Evolutionary conservation across 2,888 invertebrate genomes (phyloP), one percentile per base, ranked within the genome.

Genomic region (Thecocarcelia acutangulata): DNA sequence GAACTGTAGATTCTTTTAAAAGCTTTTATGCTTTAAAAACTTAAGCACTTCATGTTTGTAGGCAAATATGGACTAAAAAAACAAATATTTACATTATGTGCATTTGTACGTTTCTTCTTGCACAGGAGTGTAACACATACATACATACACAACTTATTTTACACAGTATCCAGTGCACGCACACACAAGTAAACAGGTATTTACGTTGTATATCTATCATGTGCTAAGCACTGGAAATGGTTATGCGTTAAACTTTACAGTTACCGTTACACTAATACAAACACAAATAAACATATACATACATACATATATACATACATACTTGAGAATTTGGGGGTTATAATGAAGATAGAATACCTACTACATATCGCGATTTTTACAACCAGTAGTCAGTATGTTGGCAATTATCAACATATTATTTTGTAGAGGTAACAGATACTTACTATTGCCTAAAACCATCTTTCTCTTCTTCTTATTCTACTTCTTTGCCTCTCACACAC

Each of bases 291-390:
- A 15, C 24, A 2, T n/a, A 52, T 24, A 3, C 3, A 33, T n/a
- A n/a, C 2, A 2, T 33, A 15, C 12, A 40, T n/a, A 3, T 4
- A 24, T 12, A 21, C 21, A 48, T 42, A 21, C 46, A 68, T 13
- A 56, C 17, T 21, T 21, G 50, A 11, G 21, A 66, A 46, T 66
- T 50, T 54, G 33, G 37, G 24, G 21, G 44, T 64, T 64, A 54
- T 56, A 46, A n/a, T 44, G 12, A 64, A 37, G 33, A 74, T 66
- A 50, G 15, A 46, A 64, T 46, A 64, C 54, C 3, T 28, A 28
- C 3, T 28, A 28, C n/a, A 28, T 69, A n/a, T 46, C 19, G 46
- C 13, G 15, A 17, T 50, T 19, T 64, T 6, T 59, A 59, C 2
- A 4, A 21, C 1, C 13, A 13, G 17, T 9, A 24, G 40, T 50